Base-by-base conservation (phyloP, 2,888 invertebrate genomes). In the Drosophila rellima region DNA sequence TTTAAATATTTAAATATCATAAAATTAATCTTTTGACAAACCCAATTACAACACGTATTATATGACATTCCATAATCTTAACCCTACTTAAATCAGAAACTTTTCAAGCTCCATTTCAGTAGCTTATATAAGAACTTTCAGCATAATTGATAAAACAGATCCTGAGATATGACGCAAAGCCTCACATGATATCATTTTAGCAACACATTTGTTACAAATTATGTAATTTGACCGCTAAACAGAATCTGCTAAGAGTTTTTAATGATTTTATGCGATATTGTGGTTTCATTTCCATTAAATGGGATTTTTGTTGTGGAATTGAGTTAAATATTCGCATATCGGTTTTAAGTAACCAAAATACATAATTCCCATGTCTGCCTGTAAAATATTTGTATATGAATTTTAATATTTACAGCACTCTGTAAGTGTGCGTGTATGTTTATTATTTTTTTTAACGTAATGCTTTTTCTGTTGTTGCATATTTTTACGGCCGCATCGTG, bases 281-380 rank as follows among this genome's bases (percentile, higher is more conserved):
- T 31, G 57, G 60, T 54, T 52, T 37, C 48, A 20, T n/a, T 10
- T 5, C 1, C n/a, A 0, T 37, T 37, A 29, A 47, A 57, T 11
- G 26, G 23, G 20, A 50, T 20, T 48, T 52, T 48, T 59, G 51
- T 60, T 55, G 33, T 44, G 35, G 37, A 40, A 39, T 31, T 33
- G 51, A 55, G 52, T 77, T 69, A 62, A 81, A 84, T 70, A 78
- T 74, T 72, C 68, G 57, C 65, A 70, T 83, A 74, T 62, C 61
- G 63, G 57, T 67, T 73, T 88, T 72, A 80, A 88, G 74, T 70
- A 83, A 81, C 78, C 84, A 68, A 81, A 69, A 73, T 80, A 59
- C 68, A 80, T 74, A 78, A 74, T 77, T 73, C 67, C 47, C 65
- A 51, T 71, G 35, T 75, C 72, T 56, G 74, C 47, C 59, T 67